Conservation (phyloP, 2,113 vertebrate species). For the Merops nubicus region DNA sequence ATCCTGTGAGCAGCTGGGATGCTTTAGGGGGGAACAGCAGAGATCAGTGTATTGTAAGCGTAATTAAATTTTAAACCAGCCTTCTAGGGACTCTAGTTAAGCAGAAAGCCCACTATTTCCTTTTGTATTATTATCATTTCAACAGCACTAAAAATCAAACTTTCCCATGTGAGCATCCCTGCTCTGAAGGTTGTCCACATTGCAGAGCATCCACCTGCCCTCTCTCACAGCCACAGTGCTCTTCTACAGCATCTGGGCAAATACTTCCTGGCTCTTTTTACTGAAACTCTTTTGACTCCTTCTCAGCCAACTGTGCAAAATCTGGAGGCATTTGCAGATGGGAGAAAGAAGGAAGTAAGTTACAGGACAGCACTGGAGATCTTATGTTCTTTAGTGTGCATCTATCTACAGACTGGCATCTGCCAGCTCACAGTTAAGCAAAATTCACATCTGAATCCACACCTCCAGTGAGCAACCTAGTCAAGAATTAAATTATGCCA, state of each 20-base stretch:
- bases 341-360: not conserved
- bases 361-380: not conserved
- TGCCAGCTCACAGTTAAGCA: not conserved
- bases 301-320: not conserved
- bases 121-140: not conserved
- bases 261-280: not conserved
- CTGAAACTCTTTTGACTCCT: not conserved
- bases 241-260: not conserved
- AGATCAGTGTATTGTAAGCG: not conserved
- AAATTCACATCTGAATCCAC: not conserved
- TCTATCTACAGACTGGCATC: not conserved
- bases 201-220: not conserved
- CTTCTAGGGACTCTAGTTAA: not conserved
- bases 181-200: not conserved
- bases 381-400: not conserved
- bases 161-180: not conserved
- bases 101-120: not conserved
- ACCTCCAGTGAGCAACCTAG: not conserved
- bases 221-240: not conserved
- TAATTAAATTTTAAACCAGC: constrained; percentile 20
- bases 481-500: not conserved
- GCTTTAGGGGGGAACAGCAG: not conserved
- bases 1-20: not conserved
- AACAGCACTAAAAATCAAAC: not conserved
- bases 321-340: not conserved